A percentile compares a stretch with the other conserved stretches of the same genome.
These are phyloP conservation scores for Oceanodroma tethys DNA, from an alignment of 2,113 vertebrate species.

Conservation along the genomic window DNA sequence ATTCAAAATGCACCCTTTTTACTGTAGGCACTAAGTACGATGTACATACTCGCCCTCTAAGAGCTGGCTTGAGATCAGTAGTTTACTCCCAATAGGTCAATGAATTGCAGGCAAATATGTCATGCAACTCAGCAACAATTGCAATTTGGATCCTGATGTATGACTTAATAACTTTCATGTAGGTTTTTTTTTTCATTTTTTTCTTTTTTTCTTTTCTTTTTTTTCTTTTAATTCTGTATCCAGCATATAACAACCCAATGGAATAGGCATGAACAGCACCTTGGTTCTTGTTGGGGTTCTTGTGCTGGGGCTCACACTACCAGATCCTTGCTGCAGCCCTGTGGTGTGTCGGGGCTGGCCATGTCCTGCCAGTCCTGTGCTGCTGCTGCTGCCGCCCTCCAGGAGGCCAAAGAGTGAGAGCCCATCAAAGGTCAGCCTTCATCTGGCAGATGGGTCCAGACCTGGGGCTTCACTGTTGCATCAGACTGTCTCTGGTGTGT, in stretches of 20 bases:
- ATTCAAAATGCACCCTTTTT: not conserved
- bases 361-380: not conserved
- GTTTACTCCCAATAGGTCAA: not conserved
- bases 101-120: not conserved
- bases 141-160: not conserved
- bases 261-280: not conserved
- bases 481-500: not conserved
- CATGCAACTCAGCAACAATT: not conserved
- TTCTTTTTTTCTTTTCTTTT: not conserved
- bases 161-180: not conserved
- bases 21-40: not conserved
- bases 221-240: not conserved
- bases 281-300: not conserved
- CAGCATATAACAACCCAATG: not conserved
- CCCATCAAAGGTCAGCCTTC: not conserved
- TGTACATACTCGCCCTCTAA: not conserved
- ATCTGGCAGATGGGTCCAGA: not conserved
- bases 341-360: not conserved
- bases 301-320: not conserved
- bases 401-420: not conserved
- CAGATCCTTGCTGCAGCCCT: not conserved
- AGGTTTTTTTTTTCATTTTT: not conserved
- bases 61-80: not conserved
- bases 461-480: not conserved
- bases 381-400: not conserved